Evolutionary conservation across 2,113 vertebrate genomes (phyloP), one percentile per base, ranked within the genome.

Genomic region (Peromyscus leucopus): DNA sequence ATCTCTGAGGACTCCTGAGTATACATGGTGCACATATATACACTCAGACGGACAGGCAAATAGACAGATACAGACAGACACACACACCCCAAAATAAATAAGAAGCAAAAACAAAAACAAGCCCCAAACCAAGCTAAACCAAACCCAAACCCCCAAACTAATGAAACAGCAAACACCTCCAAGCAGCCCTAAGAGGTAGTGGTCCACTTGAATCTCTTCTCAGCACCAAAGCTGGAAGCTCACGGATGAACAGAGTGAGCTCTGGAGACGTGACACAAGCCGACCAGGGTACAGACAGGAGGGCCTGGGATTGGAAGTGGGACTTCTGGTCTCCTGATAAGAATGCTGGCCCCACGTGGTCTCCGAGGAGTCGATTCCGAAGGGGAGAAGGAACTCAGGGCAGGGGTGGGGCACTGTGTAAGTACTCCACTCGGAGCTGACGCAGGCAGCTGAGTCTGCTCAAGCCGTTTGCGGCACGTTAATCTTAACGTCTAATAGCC

Each of bases 281-380:
- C 28, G 17, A n/a, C 42, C 4, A 2, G 55, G 78, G 69, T 36
- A 22, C 39, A 82, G 69, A 75, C 1, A 0, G 10, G 42, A 86
- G 28, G 59, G 10, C 5, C 0, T 67, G 33, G 33, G 21, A 15
- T 48, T 9, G 6, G 46, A 94, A 21, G 28, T 1, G 26, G 51
- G 93, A 48, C 36, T 61, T 95, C 61, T 4, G 7, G 83, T 55
- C 61, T 95, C 65, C 48, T 4, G 33, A 11, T 22, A 33, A n/a
- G 33, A 57, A 28, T 10, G 31, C 26, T 1, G 2, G 59, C 28
- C n/a, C 59, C 6, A 51, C 26, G 4, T 26, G 39, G 2, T 48
- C 48, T 89, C 89, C 46, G 55, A 42, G 46, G 48, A 75, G 80
- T 51, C 55, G 69, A n/a, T 89, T 89, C 92, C 76, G 65, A 96